These are phyloP conservation scores for Ceratina australensis DNA, from an alignment of 1,140 invertebrate species.

Conservation along the genomic window DNA sequence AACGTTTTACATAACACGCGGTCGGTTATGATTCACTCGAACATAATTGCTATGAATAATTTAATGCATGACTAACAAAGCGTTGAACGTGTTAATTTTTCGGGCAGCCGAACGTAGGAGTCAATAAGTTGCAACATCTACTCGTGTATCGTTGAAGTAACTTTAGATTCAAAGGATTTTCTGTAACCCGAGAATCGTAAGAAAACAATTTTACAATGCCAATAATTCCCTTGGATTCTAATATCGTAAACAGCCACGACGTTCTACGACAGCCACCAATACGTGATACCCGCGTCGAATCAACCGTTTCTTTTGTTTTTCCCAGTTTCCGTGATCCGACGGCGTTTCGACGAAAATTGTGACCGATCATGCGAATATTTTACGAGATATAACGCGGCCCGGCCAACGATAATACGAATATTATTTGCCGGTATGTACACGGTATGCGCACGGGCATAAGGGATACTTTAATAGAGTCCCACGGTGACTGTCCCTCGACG, in stretches of 20 bases:
- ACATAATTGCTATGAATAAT: too few relatives aligned
- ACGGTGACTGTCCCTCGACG: not conserved
- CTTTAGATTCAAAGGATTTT: not conserved
- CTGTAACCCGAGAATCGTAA: conserved; percentile 22
- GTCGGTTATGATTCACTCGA: too few relatives aligned
- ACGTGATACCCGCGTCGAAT: conserved; percentile 3
- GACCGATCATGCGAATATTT: conserved; percentile 8
- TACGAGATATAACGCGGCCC: not conserved
- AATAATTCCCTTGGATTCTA: conserved; percentile 34
- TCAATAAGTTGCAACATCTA: too few relatives aligned
- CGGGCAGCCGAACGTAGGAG: too few relatives aligned
- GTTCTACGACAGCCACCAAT: conserved; percentile 40
- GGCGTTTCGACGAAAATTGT: conserved; percentile 6
- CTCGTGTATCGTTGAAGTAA: not conserved
- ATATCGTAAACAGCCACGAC: conserved; percentile 57
- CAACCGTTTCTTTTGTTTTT: conserved; percentile 10
- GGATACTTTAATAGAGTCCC: not conserved
- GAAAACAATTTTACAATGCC: conserved; percentile 56
- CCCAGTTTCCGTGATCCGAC: conserved; percentile 21
- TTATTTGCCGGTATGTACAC: not conserved
- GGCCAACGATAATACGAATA: not conserved
- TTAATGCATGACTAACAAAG: too few relatives aligned
- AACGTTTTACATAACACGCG: too few relatives aligned
- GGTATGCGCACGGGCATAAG: not conserved
- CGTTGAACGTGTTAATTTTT: too few relatives aligned